A percentile compares a stretch with the other conserved stretches of the same genome.
Conservation (phyloP, 35 echinoderm and acorn worm genomes). For the Hemicentrotus pulcherrimus region DNA sequence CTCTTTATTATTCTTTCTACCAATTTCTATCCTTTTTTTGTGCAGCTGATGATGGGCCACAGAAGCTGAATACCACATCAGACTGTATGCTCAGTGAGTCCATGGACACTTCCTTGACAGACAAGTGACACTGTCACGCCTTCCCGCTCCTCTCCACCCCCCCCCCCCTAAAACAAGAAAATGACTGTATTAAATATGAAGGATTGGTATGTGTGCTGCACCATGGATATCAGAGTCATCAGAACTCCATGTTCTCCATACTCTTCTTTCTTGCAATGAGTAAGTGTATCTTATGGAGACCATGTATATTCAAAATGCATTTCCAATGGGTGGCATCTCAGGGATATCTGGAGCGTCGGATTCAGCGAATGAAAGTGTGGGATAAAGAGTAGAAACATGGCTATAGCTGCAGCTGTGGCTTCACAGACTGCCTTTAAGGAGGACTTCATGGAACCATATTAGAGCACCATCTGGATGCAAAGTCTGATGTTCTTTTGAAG, state of each 20-base stretch:
- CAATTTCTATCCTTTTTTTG: not conserved
- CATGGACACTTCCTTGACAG: conserved; percentile 36
- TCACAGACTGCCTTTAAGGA: too few species aligned
- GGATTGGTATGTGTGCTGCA: not conserved
- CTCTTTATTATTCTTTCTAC: not conserved
- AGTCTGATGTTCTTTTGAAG: too few species aligned
- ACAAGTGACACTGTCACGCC: not conserved
- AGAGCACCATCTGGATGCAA: too few species aligned
- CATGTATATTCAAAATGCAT: not conserved
- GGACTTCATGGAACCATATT: too few species aligned
- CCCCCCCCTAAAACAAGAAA: not conserved
- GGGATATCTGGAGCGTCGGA: not conserved
- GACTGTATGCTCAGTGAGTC: not conserved
- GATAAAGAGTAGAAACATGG: not conserved
- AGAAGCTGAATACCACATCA: not conserved
- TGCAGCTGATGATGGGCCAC: conserved; percentile 34
- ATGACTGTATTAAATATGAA: not conserved
- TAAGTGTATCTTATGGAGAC: not conserved
- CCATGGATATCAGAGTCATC: not conserved
- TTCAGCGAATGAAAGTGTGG: not conserved
- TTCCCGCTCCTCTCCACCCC: too few species aligned
- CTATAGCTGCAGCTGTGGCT: too few species aligned
- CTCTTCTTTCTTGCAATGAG: not conserved
- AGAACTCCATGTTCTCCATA: not conserved
- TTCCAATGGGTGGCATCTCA: not conserved